Evolutionary conservation across 92 coral and sea anemone genomes (phyloP), one percentile per base, ranked within the genome.

Genomic region (Galaxea fascicularis): DNA sequence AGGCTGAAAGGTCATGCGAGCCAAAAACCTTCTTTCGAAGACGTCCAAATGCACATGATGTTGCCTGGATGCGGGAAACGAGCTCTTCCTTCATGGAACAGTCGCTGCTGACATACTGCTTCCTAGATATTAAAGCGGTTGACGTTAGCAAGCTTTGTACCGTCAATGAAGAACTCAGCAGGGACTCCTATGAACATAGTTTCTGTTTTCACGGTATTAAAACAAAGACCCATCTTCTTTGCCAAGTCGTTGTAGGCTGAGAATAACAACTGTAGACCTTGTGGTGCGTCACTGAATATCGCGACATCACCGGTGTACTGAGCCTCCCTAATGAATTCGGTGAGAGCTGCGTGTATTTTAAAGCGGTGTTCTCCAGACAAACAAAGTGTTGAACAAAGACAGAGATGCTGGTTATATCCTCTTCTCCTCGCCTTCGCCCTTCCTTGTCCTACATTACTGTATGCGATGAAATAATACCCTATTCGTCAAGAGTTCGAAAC

Each of bases 191-290:
- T 75, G 29, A 76, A 74, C 82, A 65, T 64, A 58, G 88, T 84
- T 30, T 85, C 82, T 21, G 82, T 84, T 75, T 84, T 84, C 1
- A n/a, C 65, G 0, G 76, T 84, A 76, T 84, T 75, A 29, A 75
- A 75, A 47, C 47, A 30, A 17, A 84, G 63, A 8, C 82, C 82
- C 88, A 84, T 73, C 24, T 76, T 60, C 44, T 84, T 74, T 4
- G 82, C 66, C 1, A 84, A 15, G 62, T 74, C 82, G 59, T 75
- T 74, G 52, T 84, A 74, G 7, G 82, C n/a, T 60, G 77, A 49
- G 4, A 67, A 22, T 3, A 80, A 45, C 21, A 20, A 14, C 16
- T 67, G 85, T 54, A 80, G 30, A 3, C 73, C 85, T 26, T 46
- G 29, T 49, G 76, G 49, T 27, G 85, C 49, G 52, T 80, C 77